phyloP scores from a whole-genome alignment of 1,140 invertebrate species.

The Drosophila grimshawi region DNA sequence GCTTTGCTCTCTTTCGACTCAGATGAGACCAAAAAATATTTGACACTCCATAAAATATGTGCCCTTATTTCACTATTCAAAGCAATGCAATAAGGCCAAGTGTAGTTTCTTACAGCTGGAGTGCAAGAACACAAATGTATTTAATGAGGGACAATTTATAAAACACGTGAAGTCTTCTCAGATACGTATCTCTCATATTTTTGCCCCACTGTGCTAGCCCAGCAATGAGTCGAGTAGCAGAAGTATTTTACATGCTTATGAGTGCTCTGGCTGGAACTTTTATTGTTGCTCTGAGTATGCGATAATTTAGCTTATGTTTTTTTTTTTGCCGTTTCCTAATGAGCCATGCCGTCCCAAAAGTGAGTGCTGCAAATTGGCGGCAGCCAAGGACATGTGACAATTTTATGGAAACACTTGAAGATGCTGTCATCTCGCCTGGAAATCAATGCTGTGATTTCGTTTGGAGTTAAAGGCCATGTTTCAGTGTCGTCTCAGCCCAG shows the following conservation, averaged over 20 bases:
- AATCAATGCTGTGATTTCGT: slow-evolving; percentile 42
- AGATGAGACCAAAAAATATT: background rate
- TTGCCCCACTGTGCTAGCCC: slow-evolving; percentile 13
- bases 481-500: slow-evolving; percentile 1
- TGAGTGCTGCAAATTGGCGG: slow-evolving; percentile 13
- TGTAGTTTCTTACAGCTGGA: background rate
- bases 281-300: slow-evolving; percentile 30
- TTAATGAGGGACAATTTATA: background rate
- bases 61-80: background rate
- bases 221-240: too few species aligned
- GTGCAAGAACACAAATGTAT: slow-evolving; percentile 27
- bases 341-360: slow-evolving; percentile 16
- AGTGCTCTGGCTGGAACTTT: slow-evolving; percentile 7
- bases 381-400: slow-evolving; percentile 4
- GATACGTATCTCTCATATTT: background rate
- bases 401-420: slow-evolving; percentile 16
- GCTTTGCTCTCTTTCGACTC: slow-evolving; percentile 24
- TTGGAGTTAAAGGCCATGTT: background rate
- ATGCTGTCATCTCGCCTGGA: background rate
- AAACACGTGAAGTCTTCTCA: background rate
- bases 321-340: slow-evolving; percentile 41
- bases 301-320: slow-evolving; percentile 34
- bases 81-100: background rate
- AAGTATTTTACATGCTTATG: slow-evolving; percentile 18
- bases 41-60: slow-evolving; percentile 22